Evolutionary conservation across 2,888 invertebrate species (phyloP), one percentile per base, ranked within the genome.

Genomic region (Prenolepis imparis): DNA sequence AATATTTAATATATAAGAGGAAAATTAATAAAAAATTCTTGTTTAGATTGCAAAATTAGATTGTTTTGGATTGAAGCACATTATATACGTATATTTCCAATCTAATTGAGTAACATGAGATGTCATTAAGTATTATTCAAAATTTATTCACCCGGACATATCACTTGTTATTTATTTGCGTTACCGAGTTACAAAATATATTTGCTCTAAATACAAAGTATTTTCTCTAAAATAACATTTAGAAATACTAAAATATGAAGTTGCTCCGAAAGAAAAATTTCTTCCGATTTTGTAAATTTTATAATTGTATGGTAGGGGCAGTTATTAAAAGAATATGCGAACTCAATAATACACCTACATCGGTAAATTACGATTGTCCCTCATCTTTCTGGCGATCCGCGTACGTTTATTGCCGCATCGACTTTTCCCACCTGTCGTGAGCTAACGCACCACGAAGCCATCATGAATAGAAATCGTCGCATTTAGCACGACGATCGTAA

Each of bases 401-500:
- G 15, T 24, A n/a, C 24, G 39, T 48, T 82, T 68, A 41, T 21
- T 24, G 18, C 15, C 48, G 11, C 28, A 18, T 73, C 44, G 39
- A 48, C 57, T 64, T 80, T 80, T 36, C 9, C 63, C 52, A 83
- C 55, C 80, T 80, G 64, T 72, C 63, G 72, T 32, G 83, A 80
- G 52, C 59, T 72, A 64, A 81, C 64, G 64, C 72, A 57, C 44
- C 67, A 36, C 24, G 66, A 41, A 64, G 52, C 21, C 80, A 66
- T 86, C 86, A 61, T 66, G 55, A 68, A 63, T 67, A 72, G 75
- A 59, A 21, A 59, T 21, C 55, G 66, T 61, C 75, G 70, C 82
- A 66, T 52, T 84, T 84, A 66, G 48, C 75, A 36, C 66, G 41
- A 64, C 24, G 55, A 55, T 64, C 59, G 57, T 84, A 87, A 86